A percentile compares a stretch with the other conserved stretches of the same genome.
Evolutionary conservation across 2,797 vertebrate species (phyloP).

Genomic region (Etheostoma perlongum): DNA sequence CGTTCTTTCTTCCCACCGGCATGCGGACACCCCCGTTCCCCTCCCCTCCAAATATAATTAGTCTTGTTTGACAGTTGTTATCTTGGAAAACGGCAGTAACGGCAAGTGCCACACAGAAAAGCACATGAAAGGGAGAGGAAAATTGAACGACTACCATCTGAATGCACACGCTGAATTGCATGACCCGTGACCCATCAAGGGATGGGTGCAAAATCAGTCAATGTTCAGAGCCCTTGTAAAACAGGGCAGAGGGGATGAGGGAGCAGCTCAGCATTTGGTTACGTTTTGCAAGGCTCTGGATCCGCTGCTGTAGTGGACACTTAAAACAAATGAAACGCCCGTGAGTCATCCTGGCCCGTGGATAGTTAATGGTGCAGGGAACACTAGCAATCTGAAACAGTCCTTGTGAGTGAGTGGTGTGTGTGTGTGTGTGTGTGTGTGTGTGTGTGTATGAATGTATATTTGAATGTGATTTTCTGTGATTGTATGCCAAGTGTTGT

Average conservation of each 20-base stretch:
- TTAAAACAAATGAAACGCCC: constrained; percentile 61
- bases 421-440: constrained; percentile 21
- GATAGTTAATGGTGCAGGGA: constrained; percentile 51
- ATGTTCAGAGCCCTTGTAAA: constrained; percentile 45
- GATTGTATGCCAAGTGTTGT: constrained; percentile 43
- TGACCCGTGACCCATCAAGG: constrained; percentile 49
- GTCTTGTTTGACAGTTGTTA: constrained; percentile 81
- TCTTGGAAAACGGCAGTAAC: constrained; percentile 79
- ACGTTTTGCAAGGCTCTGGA: constrained; percentile 36
- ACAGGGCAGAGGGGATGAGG: constrained; percentile 48
- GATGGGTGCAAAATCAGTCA: constrained; percentile 45
- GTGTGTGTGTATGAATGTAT: not conserved
- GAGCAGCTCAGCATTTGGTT: constrained; percentile 49
- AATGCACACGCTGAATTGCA: constrained; percentile 56
- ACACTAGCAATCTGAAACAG: constrained; percentile 43
- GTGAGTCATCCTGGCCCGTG: constrained; percentile 56
- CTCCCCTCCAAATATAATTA: constrained; percentile 71
- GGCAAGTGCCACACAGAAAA: constrained; percentile 61
- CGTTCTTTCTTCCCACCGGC: constrained; percentile 43
- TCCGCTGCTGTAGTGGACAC: constrained; percentile 38
- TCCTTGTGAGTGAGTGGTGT: constrained; percentile 20
- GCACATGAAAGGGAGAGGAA: constrained; percentile 62
- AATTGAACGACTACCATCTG: constrained; percentile 66
- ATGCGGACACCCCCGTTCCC: constrained; percentile 43
- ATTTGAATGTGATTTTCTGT: constrained; percentile 29